Conservation (phyloP, 1,140 invertebrate genomes). For the Lutraria rhynchaena region DNA sequence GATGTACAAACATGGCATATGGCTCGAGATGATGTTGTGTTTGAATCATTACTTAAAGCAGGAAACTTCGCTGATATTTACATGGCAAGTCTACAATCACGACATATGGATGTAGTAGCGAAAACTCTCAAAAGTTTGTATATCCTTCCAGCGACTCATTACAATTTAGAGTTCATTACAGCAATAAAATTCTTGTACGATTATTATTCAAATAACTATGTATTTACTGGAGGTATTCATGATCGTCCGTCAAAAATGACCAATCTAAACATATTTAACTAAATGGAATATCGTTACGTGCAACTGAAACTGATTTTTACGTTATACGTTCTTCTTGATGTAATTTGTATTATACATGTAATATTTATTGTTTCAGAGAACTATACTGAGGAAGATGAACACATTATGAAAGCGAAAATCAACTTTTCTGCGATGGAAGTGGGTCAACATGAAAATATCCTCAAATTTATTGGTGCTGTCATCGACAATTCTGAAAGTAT, state of each 20-base stretch:
- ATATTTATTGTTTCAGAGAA: slow-evolving; percentile 56
- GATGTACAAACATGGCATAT: slow-evolving; percentile 55
- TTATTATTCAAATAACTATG: too few relatives aligned
- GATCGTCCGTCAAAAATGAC: too few relatives aligned
- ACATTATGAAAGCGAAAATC: slow-evolving; percentile 75
- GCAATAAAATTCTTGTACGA: too few relatives aligned
- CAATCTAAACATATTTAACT: too few relatives aligned
- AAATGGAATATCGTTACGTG: too few relatives aligned
- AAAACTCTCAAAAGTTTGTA: slow-evolving; percentile 48
- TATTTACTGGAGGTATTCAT: too few relatives aligned
- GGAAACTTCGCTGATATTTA: slow-evolving; percentile 58
- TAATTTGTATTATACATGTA: too few relatives aligned
- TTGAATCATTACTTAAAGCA: slow-evolving; percentile 44
- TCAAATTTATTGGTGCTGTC: slow-evolving; percentile 72
- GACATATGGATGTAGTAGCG: slow-evolving; percentile 20
- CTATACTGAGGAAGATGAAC: slow-evolving; percentile 59
- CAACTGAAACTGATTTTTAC: too few relatives aligned
- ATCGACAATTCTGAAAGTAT: slow-evolving; percentile 63
- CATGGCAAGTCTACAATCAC: neutral
- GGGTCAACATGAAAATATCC: slow-evolving; percentile 66
- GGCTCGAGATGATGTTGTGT: slow-evolving; percentile 22
- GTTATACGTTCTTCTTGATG: too few relatives aligned
- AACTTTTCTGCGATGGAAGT: slow-evolving; percentile 70
- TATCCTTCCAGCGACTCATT: too few relatives aligned
- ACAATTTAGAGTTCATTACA: too few relatives aligned